Evolutionary conservation across 2,888 invertebrate species (phyloP), one percentile per base, ranked within the genome.

Genomic region (Cephonodes hylas): DNA sequence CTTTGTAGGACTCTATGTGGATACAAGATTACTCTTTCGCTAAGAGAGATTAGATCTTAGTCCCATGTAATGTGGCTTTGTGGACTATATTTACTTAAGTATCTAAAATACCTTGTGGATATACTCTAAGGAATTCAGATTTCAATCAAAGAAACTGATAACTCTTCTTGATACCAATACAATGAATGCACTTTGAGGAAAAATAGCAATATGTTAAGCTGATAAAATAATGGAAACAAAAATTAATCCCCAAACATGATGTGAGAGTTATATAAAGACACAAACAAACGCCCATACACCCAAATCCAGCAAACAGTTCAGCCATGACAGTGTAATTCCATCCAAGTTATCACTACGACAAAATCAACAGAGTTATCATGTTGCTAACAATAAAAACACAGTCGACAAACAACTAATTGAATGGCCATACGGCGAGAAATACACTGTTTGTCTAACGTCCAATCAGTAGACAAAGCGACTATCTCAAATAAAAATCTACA

Each of bases 401-500:
- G 18, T 61, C 63, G 63, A 61, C 65, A 58, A n/a, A 59, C 60
- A 60, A 59, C 56, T 65, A 63, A 62, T 65, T 68, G 64, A 61
- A 58, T 61, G 18, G 38, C 44, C 61, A 44, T 31, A 60, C 53
- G 58, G 4, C 7, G 38, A 66, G 65, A 61, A 74, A 71, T 59
- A 70, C 65, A 69, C 69, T 67, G 65, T 67, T 71, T 64, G 66
- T 58, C 60, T 38, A 48, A 46, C 46, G 69, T 72, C 74, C 64
- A 77, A 77, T 75, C 72, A 75, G 70, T 59, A 53, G 38, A 66
- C 70, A 77, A 73, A 70, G 67, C 70, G 67, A 65, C 68, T 85
- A 89, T 89, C 89, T 77, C 67, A 76, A 82, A 79, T 79, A 81
- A 77, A 77, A 78, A 89, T 89, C 89, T 82, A 86, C 80, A 79